A percentile compares a stretch with the other conserved stretches of the same genome.
These are phyloP conservation scores for Tanypteryx hageni DNA, from an alignment of 2,888 invertebrate species.

Conservation along the genomic window DNA sequence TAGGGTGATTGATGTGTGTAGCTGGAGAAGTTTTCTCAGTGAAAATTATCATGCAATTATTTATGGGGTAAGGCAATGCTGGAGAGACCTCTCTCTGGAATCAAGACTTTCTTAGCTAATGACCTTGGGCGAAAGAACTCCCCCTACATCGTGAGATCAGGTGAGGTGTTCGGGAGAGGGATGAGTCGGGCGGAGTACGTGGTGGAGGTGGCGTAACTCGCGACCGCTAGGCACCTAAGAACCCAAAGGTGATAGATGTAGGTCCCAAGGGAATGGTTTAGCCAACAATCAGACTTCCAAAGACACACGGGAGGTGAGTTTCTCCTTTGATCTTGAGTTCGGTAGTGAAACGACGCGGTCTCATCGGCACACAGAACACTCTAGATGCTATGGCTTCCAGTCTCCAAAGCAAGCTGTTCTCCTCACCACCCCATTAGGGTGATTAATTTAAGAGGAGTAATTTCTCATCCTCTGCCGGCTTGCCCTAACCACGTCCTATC, in stretches of 20 bases:
- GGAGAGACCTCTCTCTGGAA: background rate
- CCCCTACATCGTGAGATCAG: too few relatives aligned
- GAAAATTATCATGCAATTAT: background rate
- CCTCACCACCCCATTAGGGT: background rate
- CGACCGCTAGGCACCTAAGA: too few relatives aligned
- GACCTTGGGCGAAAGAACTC: too few relatives aligned
- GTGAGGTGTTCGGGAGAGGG: too few relatives aligned
- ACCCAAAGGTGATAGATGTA: background rate
- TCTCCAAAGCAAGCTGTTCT: background rate
- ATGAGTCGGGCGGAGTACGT: too few relatives aligned
- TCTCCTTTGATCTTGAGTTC: background rate
- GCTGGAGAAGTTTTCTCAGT: background rate
- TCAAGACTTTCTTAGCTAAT: background rate
- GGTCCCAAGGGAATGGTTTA: background rate
- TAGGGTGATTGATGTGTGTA: background rate
- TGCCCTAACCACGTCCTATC: background rate
- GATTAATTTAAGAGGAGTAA: slow-evolving; percentile 12
- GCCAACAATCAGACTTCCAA: background rate
- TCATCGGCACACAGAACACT: background rate
- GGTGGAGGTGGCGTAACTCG: too few relatives aligned
- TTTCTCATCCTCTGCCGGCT: background rate
- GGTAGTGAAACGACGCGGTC: background rate
- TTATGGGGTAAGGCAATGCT: background rate
- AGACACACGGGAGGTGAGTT: background rate
- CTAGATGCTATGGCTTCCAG: background rate